Percentiles rank a stretch among this genome's conserved stretches.
Conservation (phyloP, 2,888 invertebrate species). For the Thumatha senex region DNA sequence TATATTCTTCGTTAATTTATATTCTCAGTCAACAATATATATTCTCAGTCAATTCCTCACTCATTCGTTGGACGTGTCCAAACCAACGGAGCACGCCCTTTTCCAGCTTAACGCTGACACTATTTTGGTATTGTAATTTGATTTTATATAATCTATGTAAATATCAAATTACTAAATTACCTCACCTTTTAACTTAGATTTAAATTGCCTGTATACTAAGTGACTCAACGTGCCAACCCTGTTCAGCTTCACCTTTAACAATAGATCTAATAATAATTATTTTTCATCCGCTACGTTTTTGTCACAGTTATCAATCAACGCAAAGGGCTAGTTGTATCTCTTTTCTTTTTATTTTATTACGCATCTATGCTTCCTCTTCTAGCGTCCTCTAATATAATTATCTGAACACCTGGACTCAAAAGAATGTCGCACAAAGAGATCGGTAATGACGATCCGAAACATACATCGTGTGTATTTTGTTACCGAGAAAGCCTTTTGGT, state of each 20-base stretch:
- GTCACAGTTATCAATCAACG: slow-evolving; percentile 85
- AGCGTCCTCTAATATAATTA: slow-evolving; percentile 73
- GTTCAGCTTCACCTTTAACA: slow-evolving; percentile 73
- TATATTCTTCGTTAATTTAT: too few species aligned
- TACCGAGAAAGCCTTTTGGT: slow-evolving; percentile 81
- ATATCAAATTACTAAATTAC: too few species aligned
- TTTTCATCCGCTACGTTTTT: slow-evolving; percentile 83
- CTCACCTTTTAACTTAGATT: too few species aligned
- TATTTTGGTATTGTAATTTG: too few species aligned
- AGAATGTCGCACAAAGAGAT: slow-evolving; percentile 83
- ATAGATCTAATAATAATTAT: slow-evolving; percentile 82
- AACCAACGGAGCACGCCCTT: too few species aligned
- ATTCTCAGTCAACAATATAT: too few species aligned
- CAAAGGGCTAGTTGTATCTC: slow-evolving; percentile 62
- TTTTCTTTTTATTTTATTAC: slow-evolving; percentile 38
- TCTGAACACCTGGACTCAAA: slow-evolving; percentile 82
- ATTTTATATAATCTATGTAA: too few species aligned
- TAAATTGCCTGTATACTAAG: too few species aligned
- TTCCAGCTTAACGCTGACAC: too few species aligned
- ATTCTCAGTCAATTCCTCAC: too few species aligned
- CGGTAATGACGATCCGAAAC: slow-evolving; percentile 82
- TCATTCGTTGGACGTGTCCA: too few species aligned
- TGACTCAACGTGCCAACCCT: slow-evolving; percentile 60
- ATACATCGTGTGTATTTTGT: slow-evolving; percentile 80
- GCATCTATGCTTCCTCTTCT: slow-evolving; percentile 57